These are phyloP conservation scores for Procambarus clarkii DNA, from an alignment of 1,140 invertebrate genomes.

Conservation along the genomic window DNA sequence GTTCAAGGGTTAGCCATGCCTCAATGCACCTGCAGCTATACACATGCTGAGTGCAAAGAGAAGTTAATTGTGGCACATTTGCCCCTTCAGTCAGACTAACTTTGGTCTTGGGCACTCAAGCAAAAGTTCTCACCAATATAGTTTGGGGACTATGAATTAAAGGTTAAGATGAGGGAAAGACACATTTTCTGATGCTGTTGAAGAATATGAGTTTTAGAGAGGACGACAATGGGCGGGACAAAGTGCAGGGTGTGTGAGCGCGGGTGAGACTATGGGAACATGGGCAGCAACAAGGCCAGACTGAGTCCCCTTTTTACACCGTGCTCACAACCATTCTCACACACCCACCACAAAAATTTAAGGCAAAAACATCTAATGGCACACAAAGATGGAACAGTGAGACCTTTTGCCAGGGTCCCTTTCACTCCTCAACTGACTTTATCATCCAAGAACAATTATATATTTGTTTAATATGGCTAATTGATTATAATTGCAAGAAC, in stretches of 20 bases:
- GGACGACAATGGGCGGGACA: constrained; percentile 59
- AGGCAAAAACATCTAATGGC: constrained; percentile 63
- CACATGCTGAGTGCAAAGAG: constrained; percentile 69
- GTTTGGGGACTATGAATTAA: constrained; percentile 60
- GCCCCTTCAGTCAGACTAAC: constrained; percentile 70
- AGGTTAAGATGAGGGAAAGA: constrained; percentile 68
- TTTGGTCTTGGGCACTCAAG: constrained; percentile 70
- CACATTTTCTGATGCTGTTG: constrained; percentile 72
- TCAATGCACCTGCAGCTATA: constrained; percentile 52
- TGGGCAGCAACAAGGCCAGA: neutral
- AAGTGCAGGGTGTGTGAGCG: constrained; percentile 44
- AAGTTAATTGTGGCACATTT: constrained; percentile 71
- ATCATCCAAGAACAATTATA: constrained; percentile 46
- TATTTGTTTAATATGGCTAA: neutral
- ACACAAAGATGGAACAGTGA: constrained; percentile 71
- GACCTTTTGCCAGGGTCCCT: constrained; percentile 73
- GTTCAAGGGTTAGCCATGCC: constrained; percentile 72
- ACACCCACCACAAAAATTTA: constrained; percentile 52
- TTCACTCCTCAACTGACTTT: constrained; percentile 63
- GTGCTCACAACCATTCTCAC: constrained; percentile 41
- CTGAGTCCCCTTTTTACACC: constrained; percentile 34
- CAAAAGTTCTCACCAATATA: constrained; percentile 73
- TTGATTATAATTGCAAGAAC: neutral
- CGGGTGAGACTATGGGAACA: constrained; percentile 18
- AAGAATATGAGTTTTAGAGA: constrained; percentile 55